Percentiles rank a stretch among this genome's conserved stretches.
These are phyloP conservation scores for Prorops nasuta DNA, from an alignment of 1,140 invertebrate species.

Conservation along the genomic window DNA sequence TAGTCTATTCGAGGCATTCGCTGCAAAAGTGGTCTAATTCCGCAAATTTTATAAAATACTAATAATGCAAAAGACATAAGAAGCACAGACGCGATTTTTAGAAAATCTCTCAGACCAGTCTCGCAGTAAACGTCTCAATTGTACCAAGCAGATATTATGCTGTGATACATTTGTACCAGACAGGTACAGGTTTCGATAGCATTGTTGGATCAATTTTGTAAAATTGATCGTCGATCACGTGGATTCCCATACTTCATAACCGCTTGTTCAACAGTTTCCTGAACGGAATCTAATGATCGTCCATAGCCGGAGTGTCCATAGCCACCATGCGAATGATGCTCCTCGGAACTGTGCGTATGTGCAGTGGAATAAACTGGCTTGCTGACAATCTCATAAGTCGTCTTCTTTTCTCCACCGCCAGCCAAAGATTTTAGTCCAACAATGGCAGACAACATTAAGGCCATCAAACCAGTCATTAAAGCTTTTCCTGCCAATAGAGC, in stretches of 20 bases:
- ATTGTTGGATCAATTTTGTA: conserved; percentile 15
- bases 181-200: too few species aligned
- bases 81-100: too few species aligned
- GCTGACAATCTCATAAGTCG: conserved; percentile 80
- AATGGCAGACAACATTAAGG: conserved; percentile 73
- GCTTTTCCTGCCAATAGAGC: conserved; percentile 81
- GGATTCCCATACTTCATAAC: conserved; percentile 50
- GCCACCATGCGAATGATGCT: conserved; percentile 60
- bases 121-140: too few species aligned
- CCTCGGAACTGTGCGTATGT: conserved; percentile 72
- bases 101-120: too few species aligned
- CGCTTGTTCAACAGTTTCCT: conserved; percentile 44
- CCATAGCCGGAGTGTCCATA: conserved; percentile 59
- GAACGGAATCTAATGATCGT: conserved; percentile 55
- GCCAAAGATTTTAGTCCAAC: conserved; percentile 74
- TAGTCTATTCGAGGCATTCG: too few species aligned
- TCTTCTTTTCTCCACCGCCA: conserved; percentile 67
- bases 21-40: too few species aligned
- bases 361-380: conserved; percentile 74
- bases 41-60: too few species aligned
- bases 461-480: conserved; percentile 78
- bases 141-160: too few species aligned
- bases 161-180: too few species aligned
- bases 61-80: too few species aligned
- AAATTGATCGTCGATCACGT: conserved; percentile 41